phyloP scores from a whole-genome alignment of 1,140 invertebrate species.

The Tribolium madens region DNA sequence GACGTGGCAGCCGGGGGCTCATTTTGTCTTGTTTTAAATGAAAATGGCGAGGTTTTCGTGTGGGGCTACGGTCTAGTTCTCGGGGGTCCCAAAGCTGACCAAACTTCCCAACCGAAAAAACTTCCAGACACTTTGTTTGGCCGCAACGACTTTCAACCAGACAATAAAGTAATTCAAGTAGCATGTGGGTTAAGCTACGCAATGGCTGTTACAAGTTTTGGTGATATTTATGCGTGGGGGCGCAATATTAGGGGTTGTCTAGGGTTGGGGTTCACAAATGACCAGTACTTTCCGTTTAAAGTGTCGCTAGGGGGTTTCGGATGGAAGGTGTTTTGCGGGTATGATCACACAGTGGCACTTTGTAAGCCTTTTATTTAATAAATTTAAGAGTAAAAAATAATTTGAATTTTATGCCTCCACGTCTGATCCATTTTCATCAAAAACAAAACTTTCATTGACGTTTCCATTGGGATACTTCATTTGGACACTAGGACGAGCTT shows the following conservation, averaged over 20 bases:
- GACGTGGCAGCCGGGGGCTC: slow-evolving; percentile 90
- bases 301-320: slow-evolving; percentile 82
- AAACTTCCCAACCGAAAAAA: slow-evolving; percentile 73
- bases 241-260: slow-evolving; percentile 85
- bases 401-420: not conserved
- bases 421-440: not conserved
- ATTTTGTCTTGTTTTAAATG: slow-evolving; percentile 86
- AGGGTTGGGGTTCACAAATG: slow-evolving; percentile 81
- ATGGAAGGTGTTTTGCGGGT: slow-evolving; percentile 79
- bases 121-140: slow-evolving; percentile 89
- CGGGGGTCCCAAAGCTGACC: slow-evolving; percentile 82
- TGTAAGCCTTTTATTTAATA: slow-evolving; percentile 78
- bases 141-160: slow-evolving; percentile 81
- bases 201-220: slow-evolving; percentile 82
- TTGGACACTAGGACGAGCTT: not conserved
- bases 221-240: slow-evolving; percentile 93
- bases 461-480: not conserved
- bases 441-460: not conserved
- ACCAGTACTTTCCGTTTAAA: slow-evolving; percentile 92
- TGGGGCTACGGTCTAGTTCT: slow-evolving; percentile 96
- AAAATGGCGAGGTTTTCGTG: slow-evolving; percentile 85
- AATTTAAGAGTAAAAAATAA: not conserved
- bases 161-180: slow-evolving; percentile 76
- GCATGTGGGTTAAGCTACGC: slow-evolving; percentile 82
- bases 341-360: slow-evolving; percentile 86